Percentiles rank a stretch among this genome's conserved stretches.
These are phyloP conservation scores for Prinia subflava DNA, from an alignment of 2,113 vertebrate species.

Conservation along the genomic window DNA sequence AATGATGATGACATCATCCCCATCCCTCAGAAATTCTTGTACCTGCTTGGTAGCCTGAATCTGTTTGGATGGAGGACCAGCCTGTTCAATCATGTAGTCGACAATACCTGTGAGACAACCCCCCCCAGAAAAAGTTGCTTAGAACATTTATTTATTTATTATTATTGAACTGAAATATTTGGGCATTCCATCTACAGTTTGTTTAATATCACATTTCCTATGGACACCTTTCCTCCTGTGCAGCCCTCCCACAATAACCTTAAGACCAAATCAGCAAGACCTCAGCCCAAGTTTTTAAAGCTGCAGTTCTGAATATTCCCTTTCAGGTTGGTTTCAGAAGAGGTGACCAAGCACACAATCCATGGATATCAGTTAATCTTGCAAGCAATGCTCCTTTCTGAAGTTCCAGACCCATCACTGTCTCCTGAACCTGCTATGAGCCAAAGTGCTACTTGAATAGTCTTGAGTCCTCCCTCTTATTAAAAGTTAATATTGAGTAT, in stretches of 20 bases:
- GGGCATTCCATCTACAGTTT: neutral
- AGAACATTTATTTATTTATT: neutral
- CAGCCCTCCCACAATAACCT: neutral
- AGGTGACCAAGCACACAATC: neutral
- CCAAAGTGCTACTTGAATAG: neutral
- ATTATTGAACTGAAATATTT: neutral
- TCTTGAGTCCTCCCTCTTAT: neutral
- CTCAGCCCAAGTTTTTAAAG: neutral
- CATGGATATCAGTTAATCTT: neutral
- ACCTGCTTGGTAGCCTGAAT: constrained; percentile 86
- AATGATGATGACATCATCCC: constrained; percentile 87
- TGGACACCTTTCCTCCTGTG: neutral
- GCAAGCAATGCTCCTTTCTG: neutral
- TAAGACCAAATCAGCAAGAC: neutral
- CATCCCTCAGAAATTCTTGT: constrained; percentile 89
- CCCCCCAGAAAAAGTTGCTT: neutral
- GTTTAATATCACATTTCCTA: neutral
- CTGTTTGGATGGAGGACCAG: constrained; percentile 92
- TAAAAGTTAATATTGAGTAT: neutral
- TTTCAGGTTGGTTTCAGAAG: neutral
- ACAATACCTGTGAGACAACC: constrained; percentile 81
- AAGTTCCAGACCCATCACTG: neutral
- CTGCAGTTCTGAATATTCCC: neutral
- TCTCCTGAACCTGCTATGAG: neutral
- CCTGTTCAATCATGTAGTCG: constrained; percentile 90